Base-by-base conservation (phyloP, 2,797 vertebrate species). In the Telmatherina bonti region DNA sequence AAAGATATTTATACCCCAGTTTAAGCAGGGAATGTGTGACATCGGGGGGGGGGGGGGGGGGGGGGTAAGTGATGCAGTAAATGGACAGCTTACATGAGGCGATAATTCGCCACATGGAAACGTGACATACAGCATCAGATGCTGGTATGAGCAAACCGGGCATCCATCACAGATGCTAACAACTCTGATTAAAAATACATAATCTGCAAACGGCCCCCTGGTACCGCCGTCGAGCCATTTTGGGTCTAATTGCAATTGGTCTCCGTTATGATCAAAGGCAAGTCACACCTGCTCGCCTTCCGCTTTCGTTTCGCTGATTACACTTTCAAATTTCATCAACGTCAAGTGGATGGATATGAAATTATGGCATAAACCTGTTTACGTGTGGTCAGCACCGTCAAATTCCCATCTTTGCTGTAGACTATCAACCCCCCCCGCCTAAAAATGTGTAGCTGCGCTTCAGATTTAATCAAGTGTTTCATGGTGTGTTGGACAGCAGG, bases 101-200 rank as follows among this genome's bases (percentile, higher is more conserved):
- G 71, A 71, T 82, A 76, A 88, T 88, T 81, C 75, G 63, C 85
- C 66, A 81, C 70, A 54, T 66, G 76, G 79, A 79, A 87, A 90
- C 84, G 82, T 79, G 86, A 86, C 72, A 74, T 82, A 66, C 64
- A 82, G 81, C 88, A 79, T 86, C 85, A 72, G 86, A 83, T 69
- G 75, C 82, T 71, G 68, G 78, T 79, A 85, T 82, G 85, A 86
- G 84, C 83, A 78, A 90, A 93, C 89, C 61, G 88, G 89, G 89
- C 90, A 89, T 94, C 91, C 89, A 91, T 94, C 92, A 94, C 92
- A 90, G 92, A 91, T 91, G 93, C 92, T 94, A 94, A 94, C 93
- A 92, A 92, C 91, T 93, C 91, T 94, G 93, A 95, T 95, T 94
- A 94, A 94, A 94, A 94, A 94, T 92, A 94, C 92, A 94, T 94